Evolutionary conservation across 2,888 invertebrate genomes (phyloP), one percentile per base, ranked within the genome.

Genomic region (Sycophila texana): DNA sequence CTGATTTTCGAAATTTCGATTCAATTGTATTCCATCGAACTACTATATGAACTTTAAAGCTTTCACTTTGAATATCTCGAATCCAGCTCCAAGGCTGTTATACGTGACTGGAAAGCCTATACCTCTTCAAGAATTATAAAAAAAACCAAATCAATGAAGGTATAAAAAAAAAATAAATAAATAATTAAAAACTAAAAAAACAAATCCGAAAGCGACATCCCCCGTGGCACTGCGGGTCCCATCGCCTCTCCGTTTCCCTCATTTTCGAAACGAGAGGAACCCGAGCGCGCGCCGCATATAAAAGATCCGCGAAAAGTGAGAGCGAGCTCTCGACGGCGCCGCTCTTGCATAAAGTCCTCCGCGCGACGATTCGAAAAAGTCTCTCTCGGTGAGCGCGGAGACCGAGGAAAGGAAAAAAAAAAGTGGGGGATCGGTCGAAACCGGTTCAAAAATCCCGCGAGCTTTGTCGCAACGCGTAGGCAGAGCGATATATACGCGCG

Each of bases 341-440:
- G 72, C 58, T 74, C 74, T 74, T 67, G 74, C 74, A 74, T 74
- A 74, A 74, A 74, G 51, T 58, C n/a, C 58, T 60, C 14, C 60
- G 30, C 60, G 30, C 53, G 53, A n/a, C 53, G 22, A 30, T 14
- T 58, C 47, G 49, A 71, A 70, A 70, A 60, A 71, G 71, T 47
- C 58, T 47, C 58, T 30, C 14, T n/a, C 39, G 39, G 7, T 7
- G 30, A 4, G 30, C 7, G 7, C 39, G 39, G 2, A 2, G 2
- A 3, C 26, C 26, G 26, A 26, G 26, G 26, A 26, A 3, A 51
- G 53, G 51, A 18, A 12, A n/a, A 12, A 66, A 66, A 65, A 66
- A 51, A 16, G 12, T 22, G 14, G 51, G 51, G 53, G 39, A 39
- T 39, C 39, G 39, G 39, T 39, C 39, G 58, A 58, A 66, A 74